These are phyloP conservation scores for Meandrina meandrites DNA, from an alignment of 92 coral and sea anemone genomes.

Conservation along the genomic window DNA sequence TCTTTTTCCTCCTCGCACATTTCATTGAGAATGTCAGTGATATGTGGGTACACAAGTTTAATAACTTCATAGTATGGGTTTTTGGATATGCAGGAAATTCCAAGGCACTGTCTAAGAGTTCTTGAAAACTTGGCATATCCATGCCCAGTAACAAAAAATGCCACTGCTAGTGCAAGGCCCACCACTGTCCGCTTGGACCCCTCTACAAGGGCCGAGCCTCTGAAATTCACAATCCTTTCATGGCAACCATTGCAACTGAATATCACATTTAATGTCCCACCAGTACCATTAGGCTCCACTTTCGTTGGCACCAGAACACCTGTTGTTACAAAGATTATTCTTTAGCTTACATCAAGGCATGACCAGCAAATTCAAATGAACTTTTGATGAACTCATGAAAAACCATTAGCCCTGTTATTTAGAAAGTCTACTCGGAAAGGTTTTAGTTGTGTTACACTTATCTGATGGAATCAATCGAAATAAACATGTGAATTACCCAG, in stretches of 20 bases:
- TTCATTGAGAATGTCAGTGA: conserved; percentile 41
- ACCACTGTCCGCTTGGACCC: conserved; percentile 56
- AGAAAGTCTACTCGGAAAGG: too few species aligned
- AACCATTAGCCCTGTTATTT: too few species aligned
- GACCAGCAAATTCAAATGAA: too few species aligned
- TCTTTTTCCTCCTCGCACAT: conserved; percentile 16
- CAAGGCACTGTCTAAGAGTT: conserved; percentile 49
- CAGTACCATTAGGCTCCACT: conserved; percentile 28
- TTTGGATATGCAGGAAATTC: conserved; percentile 36
- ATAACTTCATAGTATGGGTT: conserved; percentile 40
- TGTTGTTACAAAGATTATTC: neutral
- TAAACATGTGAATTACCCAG: too few species aligned
- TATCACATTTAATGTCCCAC: conserved; percentile 21
- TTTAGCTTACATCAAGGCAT: too few species aligned
- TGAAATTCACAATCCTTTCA: conserved; percentile 26
- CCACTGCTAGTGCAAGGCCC: conserved; percentile 60
- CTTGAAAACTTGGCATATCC: conserved; percentile 47
- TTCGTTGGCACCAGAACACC: neutral
- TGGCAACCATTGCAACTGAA: conserved; percentile 44
- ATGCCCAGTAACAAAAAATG: conserved; percentile 60
- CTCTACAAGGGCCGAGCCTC: conserved; percentile 50
- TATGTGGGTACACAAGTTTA: conserved; percentile 29
- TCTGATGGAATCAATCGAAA: too few species aligned
- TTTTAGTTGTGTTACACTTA: too few species aligned
- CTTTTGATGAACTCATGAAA: too few species aligned